Percentiles rank a stretch among this genome's conserved stretches.
Evolutionary conservation across 2,888 invertebrate genomes (phyloP).

Genomic region (Polymixis flavicincta): DNA sequence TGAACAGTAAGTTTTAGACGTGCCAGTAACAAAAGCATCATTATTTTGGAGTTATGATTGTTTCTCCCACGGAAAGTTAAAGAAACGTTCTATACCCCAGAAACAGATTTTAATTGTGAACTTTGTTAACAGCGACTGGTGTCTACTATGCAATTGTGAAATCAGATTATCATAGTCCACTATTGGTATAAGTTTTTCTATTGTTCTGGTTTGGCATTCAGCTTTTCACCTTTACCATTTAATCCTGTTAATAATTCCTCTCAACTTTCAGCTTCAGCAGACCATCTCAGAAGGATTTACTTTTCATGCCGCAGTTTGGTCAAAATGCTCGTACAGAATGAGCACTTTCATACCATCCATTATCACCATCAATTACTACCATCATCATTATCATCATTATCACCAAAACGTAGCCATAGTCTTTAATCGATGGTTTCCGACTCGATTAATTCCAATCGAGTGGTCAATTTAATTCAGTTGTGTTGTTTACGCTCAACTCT

Average conservation of each 20-base stretch:
- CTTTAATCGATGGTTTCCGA: slow-evolving; percentile 16
- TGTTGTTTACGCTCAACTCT: slow-evolving; percentile 26
- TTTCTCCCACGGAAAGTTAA: background rate
- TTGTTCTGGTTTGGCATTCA: background rate
- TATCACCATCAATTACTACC: background rate
- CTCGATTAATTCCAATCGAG: slow-evolving; percentile 20
- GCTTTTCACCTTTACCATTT: background rate
- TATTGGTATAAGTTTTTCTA: background rate
- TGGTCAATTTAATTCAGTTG: slow-evolving; percentile 33
- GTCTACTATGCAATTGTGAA: background rate
- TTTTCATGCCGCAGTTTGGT: background rate
- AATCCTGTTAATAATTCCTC: background rate
- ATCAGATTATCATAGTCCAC: background rate
- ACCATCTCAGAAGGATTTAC: background rate
- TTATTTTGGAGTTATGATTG: background rate
- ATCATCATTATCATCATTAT: background rate
- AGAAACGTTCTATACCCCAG: no score
- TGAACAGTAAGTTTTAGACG: background rate
- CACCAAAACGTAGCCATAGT: slow-evolving; percentile 1
- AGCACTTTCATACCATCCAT: background rate
- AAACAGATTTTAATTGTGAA: no score
- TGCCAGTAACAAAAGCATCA: background rate
- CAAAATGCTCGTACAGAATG: background rate
- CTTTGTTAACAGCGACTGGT: no score
- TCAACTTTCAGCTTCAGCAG: background rate